Base-by-base conservation (phyloP, 2,113 vertebrate species). In the Ancistrus triradiatus region DNA sequence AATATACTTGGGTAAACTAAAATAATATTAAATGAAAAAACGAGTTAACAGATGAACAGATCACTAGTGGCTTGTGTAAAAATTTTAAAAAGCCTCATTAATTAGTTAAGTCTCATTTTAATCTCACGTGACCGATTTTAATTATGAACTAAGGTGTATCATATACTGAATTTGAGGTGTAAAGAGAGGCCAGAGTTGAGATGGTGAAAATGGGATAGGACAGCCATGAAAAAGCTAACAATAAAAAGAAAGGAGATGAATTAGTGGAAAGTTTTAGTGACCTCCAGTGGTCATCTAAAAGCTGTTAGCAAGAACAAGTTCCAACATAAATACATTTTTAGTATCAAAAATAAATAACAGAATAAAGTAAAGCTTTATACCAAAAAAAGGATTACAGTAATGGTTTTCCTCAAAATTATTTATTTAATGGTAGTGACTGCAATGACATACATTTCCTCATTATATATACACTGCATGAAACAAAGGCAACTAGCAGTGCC, bases 341-440 rank as follows among this genome's bases (percentile, higher is more conserved):
- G 31, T 33, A 33, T 7, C 6, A 33, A 33, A 57, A 18, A 10
- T 3, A 38, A 50, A 28, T 5, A 14, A 48, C 19, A 42, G 31
- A 15, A 28, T 13, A 35, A 50, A 35, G 21, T 8, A 9, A 24
- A 56, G 7, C 5, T 21, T 22, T 22, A 1, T 6, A 19, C 51
- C n/a, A 61, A 49, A 49, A 48, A 19, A 51, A 66, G 61, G 38
- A 21, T 40, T 1, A 46, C 4, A 2, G 47, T 11, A 44, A 53
- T 7, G 3, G 2, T 46, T 51, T 68, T 59, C 43, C 48, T 62
- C 18, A 64, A 33, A 33, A 55, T 24, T 7, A 63, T 59, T 47
- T 2, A 40, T 73, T 73, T 73, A 73, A 73, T 73, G 40, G 50
- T 38, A 63, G 42, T 59, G 55, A 35, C 31, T 38, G 24, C 6